A percentile compares a stretch with the other conserved stretches of the same genome.
phyloP scores from a whole-genome alignment of 2,888 invertebrate genomes.

The Trichopria drosophilae region DNA sequence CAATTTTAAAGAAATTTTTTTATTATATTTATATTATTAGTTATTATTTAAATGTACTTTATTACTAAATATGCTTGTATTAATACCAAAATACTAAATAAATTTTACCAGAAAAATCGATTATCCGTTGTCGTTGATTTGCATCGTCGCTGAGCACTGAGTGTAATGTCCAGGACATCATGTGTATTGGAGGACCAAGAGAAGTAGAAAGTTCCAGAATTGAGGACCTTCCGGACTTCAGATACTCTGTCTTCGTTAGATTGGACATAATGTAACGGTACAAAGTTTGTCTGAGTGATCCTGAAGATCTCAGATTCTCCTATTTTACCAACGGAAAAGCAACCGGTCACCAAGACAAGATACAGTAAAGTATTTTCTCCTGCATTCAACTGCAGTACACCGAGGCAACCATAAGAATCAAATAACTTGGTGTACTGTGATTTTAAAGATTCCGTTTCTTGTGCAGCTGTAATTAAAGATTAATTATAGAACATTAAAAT shows the following conservation, averaged over 20 bases:
- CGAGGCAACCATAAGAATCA: constrained; percentile 95
- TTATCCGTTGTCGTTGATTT: constrained; percentile 85
- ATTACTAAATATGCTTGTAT: too few species aligned
- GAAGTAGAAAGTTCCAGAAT: constrained; percentile 99
- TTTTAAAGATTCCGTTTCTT: constrained; percentile 87
- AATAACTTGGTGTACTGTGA: constrained; percentile 87
- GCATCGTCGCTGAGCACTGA: constrained; percentile 88
- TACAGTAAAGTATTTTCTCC: constrained; percentile 84
- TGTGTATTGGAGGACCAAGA: constrained; percentile 70
- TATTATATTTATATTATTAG: too few species aligned
- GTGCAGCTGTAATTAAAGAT: constrained; percentile 65
- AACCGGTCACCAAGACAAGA: constrained; percentile 91
- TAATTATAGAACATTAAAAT: constrained; percentile 15
- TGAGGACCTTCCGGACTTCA: constrained; percentile 82
- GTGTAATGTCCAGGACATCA: constrained; percentile 81
- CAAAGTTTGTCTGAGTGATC: constrained; percentile 88
- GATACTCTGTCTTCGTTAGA: constrained; percentile 64
- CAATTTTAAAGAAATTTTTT: too few species aligned
- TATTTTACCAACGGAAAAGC: constrained; percentile 95
- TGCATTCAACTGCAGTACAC: constrained; percentile 85
- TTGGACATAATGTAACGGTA: constrained; percentile 79
- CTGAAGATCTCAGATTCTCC: constrained; percentile 93
- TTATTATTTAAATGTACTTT: too few species aligned
- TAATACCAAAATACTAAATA: constrained; percentile 32
- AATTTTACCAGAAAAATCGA: constrained; percentile 93